phyloP scores from a whole-genome alignment of 2,113 vertebrate species.

The Psilopsiagon aurifrons region DNA sequence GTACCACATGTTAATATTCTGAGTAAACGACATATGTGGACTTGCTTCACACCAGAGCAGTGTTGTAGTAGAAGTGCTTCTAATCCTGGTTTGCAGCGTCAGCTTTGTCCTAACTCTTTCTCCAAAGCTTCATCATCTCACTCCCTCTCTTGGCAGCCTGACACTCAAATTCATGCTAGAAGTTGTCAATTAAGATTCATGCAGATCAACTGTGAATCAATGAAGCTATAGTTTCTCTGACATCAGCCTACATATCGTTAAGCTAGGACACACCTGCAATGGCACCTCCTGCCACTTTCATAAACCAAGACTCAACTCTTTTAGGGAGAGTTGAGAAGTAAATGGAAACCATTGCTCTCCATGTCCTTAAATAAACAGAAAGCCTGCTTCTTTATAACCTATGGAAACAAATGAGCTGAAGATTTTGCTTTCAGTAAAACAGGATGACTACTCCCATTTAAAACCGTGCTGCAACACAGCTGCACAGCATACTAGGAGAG shows the following conservation, averaged over 20 bases:
- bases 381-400: not conserved
- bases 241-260: accelerated
- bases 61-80: not conserved
- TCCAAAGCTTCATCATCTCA: not conserved
- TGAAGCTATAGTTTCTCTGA: not conserved
- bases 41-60: not conserved
- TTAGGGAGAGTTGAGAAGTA: not conserved
- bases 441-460: not conserved
- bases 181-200: not conserved
- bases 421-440: not conserved
- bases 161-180: not conserved
- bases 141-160: not conserved
- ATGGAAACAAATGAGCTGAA: not conserved
- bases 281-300: not conserved
- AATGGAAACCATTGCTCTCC: not conserved
- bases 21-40: not conserved
- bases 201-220: not conserved
- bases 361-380: not conserved
- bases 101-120: not conserved
- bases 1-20: not conserved
- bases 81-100: not conserved
- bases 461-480: not conserved
- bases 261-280: not conserved
- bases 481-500: not conserved
- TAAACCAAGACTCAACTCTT: not conserved